Percentiles rank a stretch among this genome's conserved stretches.
Conservation (phyloP, 2,797 vertebrate genomes). For the Harpagifer antarcticus region DNA sequence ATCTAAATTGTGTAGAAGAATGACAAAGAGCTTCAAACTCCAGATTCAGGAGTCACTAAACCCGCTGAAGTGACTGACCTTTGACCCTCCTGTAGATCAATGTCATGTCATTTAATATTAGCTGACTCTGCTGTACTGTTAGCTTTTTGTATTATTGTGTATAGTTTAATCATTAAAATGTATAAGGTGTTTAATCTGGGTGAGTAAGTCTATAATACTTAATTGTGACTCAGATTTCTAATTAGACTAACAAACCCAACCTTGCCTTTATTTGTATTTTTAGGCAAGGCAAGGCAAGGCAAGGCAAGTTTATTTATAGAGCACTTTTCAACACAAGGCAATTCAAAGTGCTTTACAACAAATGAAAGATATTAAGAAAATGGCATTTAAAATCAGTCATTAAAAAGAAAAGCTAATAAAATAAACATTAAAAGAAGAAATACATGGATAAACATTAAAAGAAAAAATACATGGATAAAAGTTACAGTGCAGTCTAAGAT, state of each 20-base stretch:
- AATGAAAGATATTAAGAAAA: too few species aligned
- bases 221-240: not conserved
- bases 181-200: not conserved
- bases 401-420: too few species aligned
- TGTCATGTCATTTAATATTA: not conserved
- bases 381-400: too few species aligned
- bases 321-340: too few species aligned
- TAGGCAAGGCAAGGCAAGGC: too few species aligned
- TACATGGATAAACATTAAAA: too few species aligned
- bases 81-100: not conserved
- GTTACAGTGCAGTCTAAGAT: too few species aligned
- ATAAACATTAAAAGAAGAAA: too few species aligned
- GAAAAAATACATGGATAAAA: too few species aligned
- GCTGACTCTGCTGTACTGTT: not conserved
- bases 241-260: not conserved
- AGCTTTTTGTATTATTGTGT: not conserved
- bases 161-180: conserved; percentile 2
- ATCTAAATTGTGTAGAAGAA: not conserved
- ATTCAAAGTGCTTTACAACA: too few species aligned
- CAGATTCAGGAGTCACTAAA: not conserved
- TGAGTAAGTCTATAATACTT: not conserved
- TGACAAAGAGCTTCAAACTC: not conserved
- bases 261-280: not conserved
- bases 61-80: not conserved
- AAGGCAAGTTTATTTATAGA: too few species aligned